Percentiles rank a stretch among this genome's conserved stretches.
These are phyloP conservation scores for Campoletis raptor DNA, from an alignment of 2,888 invertebrate species.

Conservation along the genomic window DNA sequence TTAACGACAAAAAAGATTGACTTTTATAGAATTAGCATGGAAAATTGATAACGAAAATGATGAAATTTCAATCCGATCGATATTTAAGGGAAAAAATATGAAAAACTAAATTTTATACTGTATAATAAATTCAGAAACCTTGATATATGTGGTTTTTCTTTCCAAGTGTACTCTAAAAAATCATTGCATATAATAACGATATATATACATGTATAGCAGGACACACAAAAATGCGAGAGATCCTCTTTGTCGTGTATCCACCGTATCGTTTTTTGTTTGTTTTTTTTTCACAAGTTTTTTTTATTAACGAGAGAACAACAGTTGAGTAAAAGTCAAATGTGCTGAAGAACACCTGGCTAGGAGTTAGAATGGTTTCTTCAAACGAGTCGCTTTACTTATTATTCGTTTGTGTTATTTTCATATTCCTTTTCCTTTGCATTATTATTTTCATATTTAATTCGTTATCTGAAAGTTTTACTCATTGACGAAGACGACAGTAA, in stretches of 20 bases:
- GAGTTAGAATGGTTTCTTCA: constrained; percentile 51
- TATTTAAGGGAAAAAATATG: background rate
- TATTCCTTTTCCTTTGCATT: constrained; percentile 9
- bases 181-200: background rate
- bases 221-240: constrained; percentile 47
- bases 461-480: background rate
- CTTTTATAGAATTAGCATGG: background rate
- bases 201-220: constrained; percentile 17
- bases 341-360: constrained; percentile 75
- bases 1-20: background rate
- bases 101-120: background rate
- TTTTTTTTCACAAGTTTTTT: constrained; percentile 73
- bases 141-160: background rate
- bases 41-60: background rate
- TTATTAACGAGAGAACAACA: constrained; percentile 79
- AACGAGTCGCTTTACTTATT: constrained; percentile 52
- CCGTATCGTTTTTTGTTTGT: constrained; percentile 36
- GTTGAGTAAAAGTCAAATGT: constrained; percentile 74
- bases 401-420: constrained; percentile 5
- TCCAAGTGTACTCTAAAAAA: constrained; percentile 9
- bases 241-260: constrained; percentile 44
- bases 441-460: background rate
- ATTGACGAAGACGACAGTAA: constrained; percentile 61
- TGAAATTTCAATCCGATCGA: background rate
- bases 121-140: background rate